phyloP scores from a whole-genome alignment of 64 coral and sea anemone genomes.

The Pocillopora damicornis region DNA sequence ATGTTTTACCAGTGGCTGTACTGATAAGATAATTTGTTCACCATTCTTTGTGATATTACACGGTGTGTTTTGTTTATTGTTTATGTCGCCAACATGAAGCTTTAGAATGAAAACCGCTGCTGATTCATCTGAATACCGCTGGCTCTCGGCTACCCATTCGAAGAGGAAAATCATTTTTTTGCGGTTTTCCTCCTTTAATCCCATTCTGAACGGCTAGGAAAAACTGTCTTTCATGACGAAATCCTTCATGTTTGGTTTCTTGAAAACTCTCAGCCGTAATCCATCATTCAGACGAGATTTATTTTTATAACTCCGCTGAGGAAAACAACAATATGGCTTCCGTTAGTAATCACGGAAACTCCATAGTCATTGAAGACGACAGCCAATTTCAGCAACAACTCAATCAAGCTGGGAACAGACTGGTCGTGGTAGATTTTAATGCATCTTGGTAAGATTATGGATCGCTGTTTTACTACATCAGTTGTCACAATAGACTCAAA shows the following conservation, averaged over 20 bases:
- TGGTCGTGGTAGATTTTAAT: slow-evolving; percentile 90
- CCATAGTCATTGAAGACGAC: slow-evolving; percentile 72
- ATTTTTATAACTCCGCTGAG: neutral
- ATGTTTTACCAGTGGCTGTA: no score
- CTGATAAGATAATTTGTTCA: neutral
- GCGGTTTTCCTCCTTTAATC: neutral
- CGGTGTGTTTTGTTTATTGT: neutral
- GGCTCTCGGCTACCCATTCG: neutral
- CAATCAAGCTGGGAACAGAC: slow-evolving; percentile 60
- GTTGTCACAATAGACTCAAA: neutral
- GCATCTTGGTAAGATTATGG: slow-evolving; percentile 74
- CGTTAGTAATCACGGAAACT: slow-evolving; percentile 60
- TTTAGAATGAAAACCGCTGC: slow-evolving; percentile 1
- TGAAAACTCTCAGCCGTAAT: neutral
- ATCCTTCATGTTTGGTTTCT: neutral
- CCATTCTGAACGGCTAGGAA: neutral
- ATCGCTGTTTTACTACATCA: neutral
- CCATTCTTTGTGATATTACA: neutral
- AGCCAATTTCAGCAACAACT: slow-evolving; percentile 67
- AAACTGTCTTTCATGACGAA: neutral
- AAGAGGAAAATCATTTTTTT: neutral
- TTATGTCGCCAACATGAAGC: slow-evolving; percentile 21
- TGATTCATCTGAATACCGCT: slow-evolving; percentile 1
- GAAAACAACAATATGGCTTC: slow-evolving; percentile 52
- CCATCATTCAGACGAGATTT: neutral